Evolutionary conservation across 1,140 invertebrate genomes (phyloP).

Genomic region (Drosophila miranda): DNA sequence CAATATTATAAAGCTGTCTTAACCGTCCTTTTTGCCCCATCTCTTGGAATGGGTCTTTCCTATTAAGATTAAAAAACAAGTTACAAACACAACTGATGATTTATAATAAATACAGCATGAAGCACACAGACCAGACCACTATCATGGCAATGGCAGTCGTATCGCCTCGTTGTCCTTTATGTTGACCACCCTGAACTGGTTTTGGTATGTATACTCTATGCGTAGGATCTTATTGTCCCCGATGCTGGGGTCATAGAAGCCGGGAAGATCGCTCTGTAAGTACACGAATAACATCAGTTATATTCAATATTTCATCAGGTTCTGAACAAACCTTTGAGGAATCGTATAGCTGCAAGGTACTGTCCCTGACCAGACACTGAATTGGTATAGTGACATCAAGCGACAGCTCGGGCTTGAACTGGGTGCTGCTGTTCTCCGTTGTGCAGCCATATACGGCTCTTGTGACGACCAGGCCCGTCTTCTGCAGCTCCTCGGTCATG

Average conservation of each 20-base stretch:
- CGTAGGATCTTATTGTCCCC: constrained; percentile 95
- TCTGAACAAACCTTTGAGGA: constrained; percentile 89
- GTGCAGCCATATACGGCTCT: constrained; percentile 92
- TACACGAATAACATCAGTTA: background rate
- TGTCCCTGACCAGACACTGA: constrained; percentile 96
- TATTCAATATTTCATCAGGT: background rate
- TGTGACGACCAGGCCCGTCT: constrained; percentile 92
- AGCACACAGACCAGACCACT: constrained; percentile 11
- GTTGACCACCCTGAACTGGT: constrained; percentile 90
- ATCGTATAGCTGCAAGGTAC: constrained; percentile 92
- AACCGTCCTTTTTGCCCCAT: constrained; percentile 11
- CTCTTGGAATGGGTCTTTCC: constrained; percentile 45
- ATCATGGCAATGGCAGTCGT: constrained; percentile 91
- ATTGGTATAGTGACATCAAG: constrained; percentile 96
- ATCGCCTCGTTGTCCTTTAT: constrained; percentile 90
- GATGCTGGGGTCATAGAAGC: constrained; percentile 98
- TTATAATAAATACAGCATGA: constrained; percentile 54
- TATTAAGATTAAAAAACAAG: constrained; percentile 68
- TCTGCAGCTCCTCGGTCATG: constrained; percentile 88
- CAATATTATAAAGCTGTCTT: constrained; percentile 8
- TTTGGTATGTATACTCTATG: constrained; percentile 93
- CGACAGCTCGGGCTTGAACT: constrained; percentile 83
- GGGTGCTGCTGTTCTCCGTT: constrained; percentile 68
- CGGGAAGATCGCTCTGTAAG: constrained; percentile 93
- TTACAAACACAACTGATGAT: constrained; percentile 71